These are phyloP conservation scores for Bactericera cockerelli DNA, from an alignment of 1,140 invertebrate species.

Conservation along the genomic window DNA sequence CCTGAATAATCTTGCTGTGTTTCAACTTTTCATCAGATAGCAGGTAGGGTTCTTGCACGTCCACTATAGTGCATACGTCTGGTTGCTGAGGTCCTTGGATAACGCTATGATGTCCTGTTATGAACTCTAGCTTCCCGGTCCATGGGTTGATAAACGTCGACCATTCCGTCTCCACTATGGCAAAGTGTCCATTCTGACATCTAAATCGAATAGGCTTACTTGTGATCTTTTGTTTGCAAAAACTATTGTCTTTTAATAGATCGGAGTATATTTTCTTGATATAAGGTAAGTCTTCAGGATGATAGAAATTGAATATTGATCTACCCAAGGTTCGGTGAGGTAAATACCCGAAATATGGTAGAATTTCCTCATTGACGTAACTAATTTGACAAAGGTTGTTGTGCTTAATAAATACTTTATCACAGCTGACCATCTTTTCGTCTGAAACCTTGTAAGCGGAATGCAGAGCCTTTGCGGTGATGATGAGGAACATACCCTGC, in stretches of 20 bases:
- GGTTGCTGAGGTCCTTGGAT: conserved; percentile 41
- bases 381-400: conserved; percentile 52
- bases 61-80: conserved; percentile 21
- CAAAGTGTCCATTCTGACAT: conserved; percentile 66
- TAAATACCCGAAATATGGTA: conserved; percentile 68
- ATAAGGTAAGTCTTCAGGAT: conserved; percentile 64
- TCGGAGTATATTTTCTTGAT: conserved; percentile 70
- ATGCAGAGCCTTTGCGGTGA: conserved; percentile 50
- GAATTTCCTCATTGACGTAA: conserved; percentile 58
- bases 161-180: conserved; percentile 79
- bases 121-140: conserved; percentile 77
- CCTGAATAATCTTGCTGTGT: conserved; percentile 42
- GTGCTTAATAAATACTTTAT: conserved; percentile 59
- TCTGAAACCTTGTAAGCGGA: conserved; percentile 57
- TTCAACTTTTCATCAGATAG: conserved; percentile 37
- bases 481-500: conserved; percentile 40
- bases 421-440: conserved; percentile 37
- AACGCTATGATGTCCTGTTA: conserved; percentile 74
- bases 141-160: conserved; percentile 88
- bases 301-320: conserved; percentile 72
- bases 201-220: conserved; percentile 61
- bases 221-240: conserved; percentile 33
- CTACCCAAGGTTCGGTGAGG: conserved; percentile 74
- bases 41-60: conserved; percentile 13
- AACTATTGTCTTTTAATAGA: neutral